Evolutionary conservation across 2,888 invertebrate genomes (phyloP).

Genomic region (Rhogogaster chlorosoma): DNA sequence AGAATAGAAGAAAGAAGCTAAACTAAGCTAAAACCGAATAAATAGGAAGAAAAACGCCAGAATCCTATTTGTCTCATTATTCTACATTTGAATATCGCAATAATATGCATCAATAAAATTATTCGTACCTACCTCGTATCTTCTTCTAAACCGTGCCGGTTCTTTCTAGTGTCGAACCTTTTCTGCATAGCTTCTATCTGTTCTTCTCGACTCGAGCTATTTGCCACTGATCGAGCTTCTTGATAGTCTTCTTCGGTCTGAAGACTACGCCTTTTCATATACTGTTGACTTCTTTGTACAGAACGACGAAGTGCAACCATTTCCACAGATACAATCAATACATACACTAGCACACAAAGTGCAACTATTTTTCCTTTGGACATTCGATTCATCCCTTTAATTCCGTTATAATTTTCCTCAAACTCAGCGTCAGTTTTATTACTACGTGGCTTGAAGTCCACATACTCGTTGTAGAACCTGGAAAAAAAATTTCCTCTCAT

Average conservation of each 20-base stretch:
- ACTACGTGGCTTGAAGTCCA: not conserved
- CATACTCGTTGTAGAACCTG: not conserved
- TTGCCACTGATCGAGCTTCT: conserved; percentile 79
- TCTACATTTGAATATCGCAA: not conserved
- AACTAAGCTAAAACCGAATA: not conserved
- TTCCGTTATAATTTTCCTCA: conserved; percentile 81
- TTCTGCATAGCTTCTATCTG: conserved; percentile 73
- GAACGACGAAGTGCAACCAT: conserved; percentile 81
- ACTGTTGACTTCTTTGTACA: conserved; percentile 78
- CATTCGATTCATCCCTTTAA: conserved; percentile 81
- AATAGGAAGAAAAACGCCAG: not conserved
- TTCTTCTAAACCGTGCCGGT: not conserved
- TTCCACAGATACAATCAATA: conserved; percentile 82
- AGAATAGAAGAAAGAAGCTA: not conserved
- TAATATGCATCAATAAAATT: not conserved
- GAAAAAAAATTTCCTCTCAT: not conserved
- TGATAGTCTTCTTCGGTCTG: conserved; percentile 79
- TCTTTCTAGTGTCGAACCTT: conserved; percentile 34
- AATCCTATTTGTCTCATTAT: not conserved
- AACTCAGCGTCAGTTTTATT: not conserved
- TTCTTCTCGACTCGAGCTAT: conserved; percentile 81
- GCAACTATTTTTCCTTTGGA: conserved; percentile 83
- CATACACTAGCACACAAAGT: conserved; percentile 80
- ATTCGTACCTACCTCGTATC: conserved; percentile 4
- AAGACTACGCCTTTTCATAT: conserved; percentile 78